Evolutionary conservation across 1,140 invertebrate genomes (phyloP).

Genomic region (Cyclina sinensis): DNA sequence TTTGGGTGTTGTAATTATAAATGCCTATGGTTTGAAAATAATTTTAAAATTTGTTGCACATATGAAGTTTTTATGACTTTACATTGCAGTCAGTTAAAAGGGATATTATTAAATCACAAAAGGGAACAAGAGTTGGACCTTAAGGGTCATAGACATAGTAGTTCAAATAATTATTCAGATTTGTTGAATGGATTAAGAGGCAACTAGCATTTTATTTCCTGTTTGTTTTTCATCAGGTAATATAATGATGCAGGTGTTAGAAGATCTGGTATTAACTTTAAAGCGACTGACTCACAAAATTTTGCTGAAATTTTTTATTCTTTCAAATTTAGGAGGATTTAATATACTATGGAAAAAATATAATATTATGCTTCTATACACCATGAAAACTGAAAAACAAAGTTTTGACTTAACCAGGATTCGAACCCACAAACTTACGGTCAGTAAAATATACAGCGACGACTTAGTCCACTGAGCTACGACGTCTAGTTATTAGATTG

Average conservation of each 20-base stretch:
- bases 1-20: too few species aligned
- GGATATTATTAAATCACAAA: conserved; percentile 3
- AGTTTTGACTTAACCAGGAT: too few species aligned
- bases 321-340: not conserved
- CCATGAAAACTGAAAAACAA: too few species aligned
- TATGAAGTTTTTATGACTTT: not conserved
- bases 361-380: too few species aligned
- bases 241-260: not conserved
- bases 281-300: too few species aligned
- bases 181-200: not conserved
- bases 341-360: not conserved
- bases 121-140: not conserved
- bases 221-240: not conserved
- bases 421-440: too few species aligned
- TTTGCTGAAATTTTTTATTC: not conserved
- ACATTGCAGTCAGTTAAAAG: not conserved
- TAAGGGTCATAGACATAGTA: not conserved
- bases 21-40: too few species aligned
- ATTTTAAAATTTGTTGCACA: too few species aligned
- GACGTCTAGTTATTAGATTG: too few species aligned
- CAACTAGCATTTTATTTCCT: not conserved
- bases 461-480: too few species aligned
- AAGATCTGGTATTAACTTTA: not conserved
- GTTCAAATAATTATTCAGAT: not conserved
- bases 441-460: too few species aligned